Evolutionary conservation across 2,888 invertebrate species (phyloP), one percentile per base, ranked within the genome.

Genomic region (Chrysina gloriosa): DNA sequence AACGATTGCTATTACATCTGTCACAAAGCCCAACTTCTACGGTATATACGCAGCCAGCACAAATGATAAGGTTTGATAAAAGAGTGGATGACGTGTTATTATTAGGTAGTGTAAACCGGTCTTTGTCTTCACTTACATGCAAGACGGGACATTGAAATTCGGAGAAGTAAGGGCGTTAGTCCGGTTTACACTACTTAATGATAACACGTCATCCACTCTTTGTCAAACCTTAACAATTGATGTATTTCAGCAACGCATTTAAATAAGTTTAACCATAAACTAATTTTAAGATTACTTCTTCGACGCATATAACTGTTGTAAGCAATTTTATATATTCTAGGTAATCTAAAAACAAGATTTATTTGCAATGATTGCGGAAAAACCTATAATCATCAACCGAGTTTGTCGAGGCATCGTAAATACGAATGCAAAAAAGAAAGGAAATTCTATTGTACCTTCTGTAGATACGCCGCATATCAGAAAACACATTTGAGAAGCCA

Each of bases 371-470:
- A 48, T n/a, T 72, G 73, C 45, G 50, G 52, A 9, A 68, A 70
- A 14, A 63, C 69, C 3, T 76, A 71, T 63, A 65, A 56, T 45
- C 65, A 54, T 23, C 50, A 56, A 14, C 45, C 54, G 27, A 45
- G 45, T 11, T 45, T 65, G 45, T 42, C 50, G 11, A 69, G 67
- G 7, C 71, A 71, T 23, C 36, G 63, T 34, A 63, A 58, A 31
- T 71, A 70, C 58, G 70, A 71, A 42, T 71, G 71, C 52, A 70
- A 69, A 14, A 45, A 65, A 31, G 67, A 66, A 19, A 67, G 67
- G 45, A 65, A 69, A 61, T 68, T 68, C 58, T 23, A 58, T 42
- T 71, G 71, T 45, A 56, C 56, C 14, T 63, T 58, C 45, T 70
- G 69, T 23, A 48, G 31, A 52, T 45, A 50, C 6, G 39, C 48